Base-by-base conservation (phyloP, 2,797 vertebrate genomes). In the Eupleurogrammus muticus region DNA sequence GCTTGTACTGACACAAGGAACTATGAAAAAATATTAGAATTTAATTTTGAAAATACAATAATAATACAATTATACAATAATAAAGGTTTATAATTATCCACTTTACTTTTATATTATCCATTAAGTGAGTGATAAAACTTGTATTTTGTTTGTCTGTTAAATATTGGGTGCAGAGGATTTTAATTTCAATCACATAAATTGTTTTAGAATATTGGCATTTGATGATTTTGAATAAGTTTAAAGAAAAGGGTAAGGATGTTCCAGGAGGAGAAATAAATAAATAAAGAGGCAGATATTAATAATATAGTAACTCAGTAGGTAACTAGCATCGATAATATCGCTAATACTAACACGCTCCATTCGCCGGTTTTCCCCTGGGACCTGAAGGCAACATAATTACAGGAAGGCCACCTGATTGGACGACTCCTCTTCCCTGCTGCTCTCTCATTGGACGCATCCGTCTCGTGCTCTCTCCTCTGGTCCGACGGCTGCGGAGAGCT, bases 401-500 rank as follows among this genome's bases (percentile, higher is more conserved):
- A 21, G 54, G 48, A 32, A 49, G 53, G n/a, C 1, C 46, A 32
- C 48, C 63, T 82, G 81, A 91, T 89, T 87, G 90, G 92, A 68
- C 14, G 46, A 12, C 75, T n/a, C 11, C 9, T 44, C 63, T 19
- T 65, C 20, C 66, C 73, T 84, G 65, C 78, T 67, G 21, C 19
- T 74, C 75, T 82, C 38, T 52, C 20, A 94, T 94, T 94, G 93
- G 93, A 74, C 88, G 59, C 11, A 74, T 42, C 47, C 66, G 44
- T 81, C 84, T 88, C 70, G 70, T 82, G 89, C 89, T 84, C 52
- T 20, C 71, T 66, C 75, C 67, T 78, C 79, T 81, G 67, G 84
- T 79, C 85, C 70, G 87, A 91, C 77, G 89, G 89, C 89, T 23
- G 68, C 77, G 14, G 47, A 9, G 19, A 7, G 86, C 76, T 12